These are phyloP conservation scores for Stichopus chloronotus DNA, from an alignment of 35 echinoderm and acorn worm genomes.

Conservation along the genomic window DNA sequence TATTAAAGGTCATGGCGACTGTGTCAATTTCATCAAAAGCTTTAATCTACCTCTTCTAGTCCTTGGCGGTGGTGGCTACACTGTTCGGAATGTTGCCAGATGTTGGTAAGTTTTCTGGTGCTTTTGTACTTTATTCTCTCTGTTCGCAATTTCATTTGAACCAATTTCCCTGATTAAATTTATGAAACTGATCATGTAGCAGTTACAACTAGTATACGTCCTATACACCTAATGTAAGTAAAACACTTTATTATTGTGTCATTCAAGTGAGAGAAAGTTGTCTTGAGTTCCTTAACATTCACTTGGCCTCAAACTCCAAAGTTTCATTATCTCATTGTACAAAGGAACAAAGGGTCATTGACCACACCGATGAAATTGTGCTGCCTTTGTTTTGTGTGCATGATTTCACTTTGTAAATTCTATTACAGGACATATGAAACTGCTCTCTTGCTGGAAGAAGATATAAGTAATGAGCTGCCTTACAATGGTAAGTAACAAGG, in stretches of 20 bases:
- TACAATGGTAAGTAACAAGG: slow-evolving; percentile 87
- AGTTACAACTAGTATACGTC: no score
- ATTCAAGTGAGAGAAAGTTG: no score
- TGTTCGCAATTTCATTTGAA: not conserved
- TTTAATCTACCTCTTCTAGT: slow-evolving; percentile 96
- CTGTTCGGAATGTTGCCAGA: slow-evolving; percentile 95
- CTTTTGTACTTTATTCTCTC: not conserved
- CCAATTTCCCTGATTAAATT: no score
- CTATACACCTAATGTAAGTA: no score
- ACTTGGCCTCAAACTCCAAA: not conserved
- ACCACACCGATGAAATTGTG: no score
- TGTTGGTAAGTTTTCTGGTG: slow-evolving; percentile 87
- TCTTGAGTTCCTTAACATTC: no score
- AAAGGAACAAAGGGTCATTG: no score
- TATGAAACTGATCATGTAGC: not conserved
- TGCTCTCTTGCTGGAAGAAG: slow-evolving; percentile 83
- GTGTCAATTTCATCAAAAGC: slow-evolving; percentile 94
- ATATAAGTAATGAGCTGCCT: slow-evolving; percentile 98
- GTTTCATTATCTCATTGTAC: not conserved
- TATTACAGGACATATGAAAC: slow-evolving; percentile 94
- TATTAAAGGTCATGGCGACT: slow-evolving; percentile 97
- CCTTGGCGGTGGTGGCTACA: slow-evolving; percentile 95
- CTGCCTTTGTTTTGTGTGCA: not conserved
- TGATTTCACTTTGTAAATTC: not conserved
- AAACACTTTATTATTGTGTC: no score